Evolutionary conservation across 2,888 invertebrate genomes (phyloP), one percentile per base, ranked within the genome.

Genomic region (Diachrysia chrysitis): DNA sequence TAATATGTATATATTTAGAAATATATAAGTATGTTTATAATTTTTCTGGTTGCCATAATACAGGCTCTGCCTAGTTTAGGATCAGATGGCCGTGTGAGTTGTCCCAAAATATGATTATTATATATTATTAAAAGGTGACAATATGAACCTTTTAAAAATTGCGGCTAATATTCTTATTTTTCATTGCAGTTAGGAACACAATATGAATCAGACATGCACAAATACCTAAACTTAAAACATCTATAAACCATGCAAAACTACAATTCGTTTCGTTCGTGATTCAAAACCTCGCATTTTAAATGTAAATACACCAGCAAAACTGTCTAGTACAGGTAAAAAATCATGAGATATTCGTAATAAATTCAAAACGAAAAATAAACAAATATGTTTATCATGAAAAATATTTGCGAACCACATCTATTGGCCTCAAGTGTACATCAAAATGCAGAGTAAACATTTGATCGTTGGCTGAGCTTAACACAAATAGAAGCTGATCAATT

Each of bases 361-460:
- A 25, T 25, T n/a, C 42, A 42, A 4, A 7, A 42, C 1, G n/a
- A n/a, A 5, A 5, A 37, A 37, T 42, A n/a, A 42, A 37, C 3
- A 16, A 5, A 16, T 0, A n/a, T 42, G 42, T 42, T 42, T 42
- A n/a, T n/a, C 42, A n/a, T 42, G 6, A 4, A 42, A 32, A 10
- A 59, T 23, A 48, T 46, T 48, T 21, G 7, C n/a, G 9, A 35
- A 5, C 37, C 25, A 54, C 16, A 54, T 16, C 25, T 2, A 4
- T 51, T 53, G 58, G n/a, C 58, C 51, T 12, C 10, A 71, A 78
- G 57, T 78, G 71, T 55, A 63, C 63, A 74, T 64, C 71, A 74
- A 74, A 55, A 74, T 78, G 63, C 58, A 71, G 23, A 60, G 59
- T 54, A 71, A 77, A 77, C 71, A 77, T 25, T 66, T 0, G 10